Evolutionary conservation across 2,888 invertebrate genomes (phyloP).

Genomic region (Lymantria monacha): DNA sequence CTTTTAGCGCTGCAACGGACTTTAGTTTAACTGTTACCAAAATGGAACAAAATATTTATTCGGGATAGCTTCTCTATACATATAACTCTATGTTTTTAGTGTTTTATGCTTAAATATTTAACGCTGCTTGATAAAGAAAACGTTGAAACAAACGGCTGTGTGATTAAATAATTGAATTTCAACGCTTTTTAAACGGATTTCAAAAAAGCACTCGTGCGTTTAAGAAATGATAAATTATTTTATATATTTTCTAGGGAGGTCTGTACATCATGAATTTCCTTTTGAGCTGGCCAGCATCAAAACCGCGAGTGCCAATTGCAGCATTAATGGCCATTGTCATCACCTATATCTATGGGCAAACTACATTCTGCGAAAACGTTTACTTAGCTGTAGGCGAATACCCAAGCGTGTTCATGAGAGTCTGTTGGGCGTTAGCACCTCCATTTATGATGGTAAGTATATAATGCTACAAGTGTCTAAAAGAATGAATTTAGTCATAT

Average conservation of each 20-base stretch:
- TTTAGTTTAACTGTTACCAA: too few species aligned
- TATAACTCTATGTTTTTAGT: too few species aligned
- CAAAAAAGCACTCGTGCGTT: too few species aligned
- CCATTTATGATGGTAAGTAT: conserved; percentile 46
- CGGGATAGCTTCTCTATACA: too few species aligned
- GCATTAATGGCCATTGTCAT: conserved; percentile 43
- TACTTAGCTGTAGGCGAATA: conserved; percentile 68
- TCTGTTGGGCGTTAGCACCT: conserved; percentile 68
- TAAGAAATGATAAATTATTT: background rate
- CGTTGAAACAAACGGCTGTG: too few species aligned
- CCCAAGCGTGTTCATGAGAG: conserved; percentile 59
- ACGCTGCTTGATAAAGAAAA: too few species aligned
- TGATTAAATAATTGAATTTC: too few species aligned
- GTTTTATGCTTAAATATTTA: too few species aligned
- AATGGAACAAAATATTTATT: too few species aligned
- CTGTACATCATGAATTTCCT: conserved; percentile 62
- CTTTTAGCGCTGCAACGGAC: too few species aligned
- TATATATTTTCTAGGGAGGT: conserved; percentile 50
- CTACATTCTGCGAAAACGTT: conserved; percentile 66
- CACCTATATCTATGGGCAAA: conserved; percentile 66
- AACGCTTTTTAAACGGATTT: too few species aligned
- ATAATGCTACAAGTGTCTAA: background rate
- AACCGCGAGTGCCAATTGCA: conserved; percentile 51
- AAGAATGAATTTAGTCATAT: too few species aligned
- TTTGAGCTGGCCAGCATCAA: conserved; percentile 61